Percentiles rank a stretch among this genome's conserved stretches.
Conservation (phyloP, 2,797 vertebrate species). For the Pangasius djambal region DNA sequence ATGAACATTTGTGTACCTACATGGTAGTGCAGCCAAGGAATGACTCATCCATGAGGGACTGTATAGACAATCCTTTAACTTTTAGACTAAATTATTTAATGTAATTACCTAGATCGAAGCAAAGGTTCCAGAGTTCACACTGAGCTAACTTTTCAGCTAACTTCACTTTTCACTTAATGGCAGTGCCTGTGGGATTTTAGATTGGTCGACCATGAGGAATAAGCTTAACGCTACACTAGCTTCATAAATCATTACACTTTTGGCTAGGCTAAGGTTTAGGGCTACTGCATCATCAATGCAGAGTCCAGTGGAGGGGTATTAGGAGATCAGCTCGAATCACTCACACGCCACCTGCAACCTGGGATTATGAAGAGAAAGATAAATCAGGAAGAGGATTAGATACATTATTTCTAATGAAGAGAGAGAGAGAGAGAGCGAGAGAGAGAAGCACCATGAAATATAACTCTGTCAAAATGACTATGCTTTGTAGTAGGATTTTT, state of each 20-base stretch:
- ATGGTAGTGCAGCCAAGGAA: neutral
- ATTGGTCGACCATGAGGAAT: constrained; percentile 50
- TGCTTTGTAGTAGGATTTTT: neutral
- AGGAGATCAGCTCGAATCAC: constrained; percentile 49
- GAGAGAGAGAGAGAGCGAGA: constrained; percentile 51
- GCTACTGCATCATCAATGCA: constrained; percentile 37
- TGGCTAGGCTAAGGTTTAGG: constrained; percentile 47
- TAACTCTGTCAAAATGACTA: neutral
- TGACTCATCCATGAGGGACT: neutral
- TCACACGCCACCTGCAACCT: constrained; percentile 40
- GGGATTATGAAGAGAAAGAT: constrained; percentile 47
- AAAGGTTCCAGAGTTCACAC: neutral
- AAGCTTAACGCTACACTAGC: constrained; percentile 44
- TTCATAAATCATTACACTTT: constrained; percentile 57
- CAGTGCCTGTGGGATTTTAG: constrained; percentile 46
- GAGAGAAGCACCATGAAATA: constrained; percentile 10
- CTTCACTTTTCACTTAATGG: constrained; percentile 47
- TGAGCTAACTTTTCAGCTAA: constrained; percentile 46
- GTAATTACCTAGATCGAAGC: neutral
- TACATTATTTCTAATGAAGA: constrained; percentile 51
- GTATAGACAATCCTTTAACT: neutral
- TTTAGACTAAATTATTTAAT: neutral
- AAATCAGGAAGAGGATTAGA: constrained; percentile 42
- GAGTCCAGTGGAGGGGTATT: constrained; percentile 36
- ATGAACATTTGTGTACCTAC: neutral